Conservation (phyloP, 1,140 invertebrate species). For the Whitmania pigra region DNA sequence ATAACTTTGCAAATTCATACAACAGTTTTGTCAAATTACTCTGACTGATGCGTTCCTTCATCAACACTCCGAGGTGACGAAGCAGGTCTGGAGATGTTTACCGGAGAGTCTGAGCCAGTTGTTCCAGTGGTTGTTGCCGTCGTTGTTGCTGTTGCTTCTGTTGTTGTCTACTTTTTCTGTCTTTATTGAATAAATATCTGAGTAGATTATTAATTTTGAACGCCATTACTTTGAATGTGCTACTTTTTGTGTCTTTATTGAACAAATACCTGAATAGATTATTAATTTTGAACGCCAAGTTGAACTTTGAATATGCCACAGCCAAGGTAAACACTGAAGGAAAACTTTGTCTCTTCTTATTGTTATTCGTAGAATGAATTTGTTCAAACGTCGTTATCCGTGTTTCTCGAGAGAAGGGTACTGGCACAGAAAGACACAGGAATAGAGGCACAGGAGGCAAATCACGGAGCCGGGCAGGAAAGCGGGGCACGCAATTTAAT, state of each 20-base stretch:
- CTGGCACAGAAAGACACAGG: too few species aligned
- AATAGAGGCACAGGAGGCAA: too few species aligned
- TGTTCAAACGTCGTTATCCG: slow-evolving; percentile 29
- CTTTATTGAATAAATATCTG: neutral
- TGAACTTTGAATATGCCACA: too few species aligned
- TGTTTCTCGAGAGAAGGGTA: too few species aligned
- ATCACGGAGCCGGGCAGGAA: too few species aligned
- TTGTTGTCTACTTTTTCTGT: neutral
- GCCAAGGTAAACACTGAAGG: too few species aligned
- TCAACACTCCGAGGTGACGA: neutral
- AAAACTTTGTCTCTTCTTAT: too few species aligned
- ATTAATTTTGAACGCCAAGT: too few species aligned
- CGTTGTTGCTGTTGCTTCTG: slow-evolving; percentile 5
- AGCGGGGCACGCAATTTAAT: too few species aligned
- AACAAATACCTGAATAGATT: neutral
- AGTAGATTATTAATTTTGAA: too few species aligned
- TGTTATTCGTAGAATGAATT: too few species aligned
- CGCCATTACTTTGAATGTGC: neutral
- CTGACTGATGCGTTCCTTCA: neutral
- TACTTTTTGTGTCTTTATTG: neutral
- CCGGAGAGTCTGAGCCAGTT: neutral
- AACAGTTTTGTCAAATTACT: neutral
- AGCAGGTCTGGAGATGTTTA: neutral
- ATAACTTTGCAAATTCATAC: too few species aligned
- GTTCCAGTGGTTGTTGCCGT: neutral